phyloP scores from a whole-genome alignment of 2,113 vertebrate genomes.

The Atherinomorus stipes region DNA sequence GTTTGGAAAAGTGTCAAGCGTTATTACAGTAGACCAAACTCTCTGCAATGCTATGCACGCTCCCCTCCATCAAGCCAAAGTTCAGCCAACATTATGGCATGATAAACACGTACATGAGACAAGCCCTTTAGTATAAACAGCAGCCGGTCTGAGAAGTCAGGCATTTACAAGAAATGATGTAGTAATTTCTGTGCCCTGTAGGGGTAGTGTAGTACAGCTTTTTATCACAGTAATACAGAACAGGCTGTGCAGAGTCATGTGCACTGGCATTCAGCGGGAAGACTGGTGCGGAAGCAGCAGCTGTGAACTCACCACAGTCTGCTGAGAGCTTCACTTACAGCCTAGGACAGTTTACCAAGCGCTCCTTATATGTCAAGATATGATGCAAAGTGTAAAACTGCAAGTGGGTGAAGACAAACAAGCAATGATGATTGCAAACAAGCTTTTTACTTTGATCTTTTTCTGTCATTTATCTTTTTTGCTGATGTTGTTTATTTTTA shows the following conservation, averaged over 20 bases:
- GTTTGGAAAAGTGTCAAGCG: not conserved
- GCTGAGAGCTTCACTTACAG: not conserved
- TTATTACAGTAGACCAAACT: not conserved
- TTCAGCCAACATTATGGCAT: not conserved
- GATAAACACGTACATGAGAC: slow-evolving; percentile 25
- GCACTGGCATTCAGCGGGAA: not conserved
- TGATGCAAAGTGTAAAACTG: not conserved
- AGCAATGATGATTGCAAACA: too few relatives aligned
- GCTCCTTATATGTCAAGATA: too few relatives aligned
- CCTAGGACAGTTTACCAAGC: not conserved
- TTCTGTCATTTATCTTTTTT: too few relatives aligned
- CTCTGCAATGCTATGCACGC: not conserved
- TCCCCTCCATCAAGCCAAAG: not conserved
- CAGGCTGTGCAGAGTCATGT: too few relatives aligned
- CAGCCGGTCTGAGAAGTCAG: slow-evolving; percentile 10
- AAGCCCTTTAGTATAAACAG: slow-evolving; percentile 56
- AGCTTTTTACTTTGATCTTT: too few relatives aligned
- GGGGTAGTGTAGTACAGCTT: slow-evolving; percentile 18
- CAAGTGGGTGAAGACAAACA: not conserved
- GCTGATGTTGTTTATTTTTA: not conserved
- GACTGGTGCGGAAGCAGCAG: not conserved
- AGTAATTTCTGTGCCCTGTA: slow-evolving; percentile 19
- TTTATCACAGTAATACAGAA: not conserved
- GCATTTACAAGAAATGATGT: slow-evolving; percentile 78
- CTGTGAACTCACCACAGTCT: not conserved